Evolutionary conservation across 2,113 vertebrate genomes (phyloP).

Genomic region (Prietella phreatophila): DNA sequence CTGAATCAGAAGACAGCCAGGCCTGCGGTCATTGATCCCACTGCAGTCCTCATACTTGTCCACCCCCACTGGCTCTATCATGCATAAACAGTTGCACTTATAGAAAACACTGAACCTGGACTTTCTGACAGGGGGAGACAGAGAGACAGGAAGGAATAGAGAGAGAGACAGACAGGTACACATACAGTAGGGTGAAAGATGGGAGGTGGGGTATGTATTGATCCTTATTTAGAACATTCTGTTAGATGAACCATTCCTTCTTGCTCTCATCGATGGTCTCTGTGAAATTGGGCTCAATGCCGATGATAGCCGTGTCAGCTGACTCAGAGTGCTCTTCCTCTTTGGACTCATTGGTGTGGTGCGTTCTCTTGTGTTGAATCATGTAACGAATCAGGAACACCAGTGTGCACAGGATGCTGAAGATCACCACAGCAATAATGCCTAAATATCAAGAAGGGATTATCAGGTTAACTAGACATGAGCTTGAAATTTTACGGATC

Average conservation of each 20-base stretch:
- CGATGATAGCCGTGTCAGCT: constrained; percentile 58
- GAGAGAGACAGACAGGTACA: not conserved
- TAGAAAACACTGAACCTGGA: not conserved
- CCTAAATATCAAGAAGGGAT: constrained; percentile 67
- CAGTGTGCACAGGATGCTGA: constrained; percentile 95
- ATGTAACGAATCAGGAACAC: constrained; percentile 98
- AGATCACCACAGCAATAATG: constrained; percentile 96
- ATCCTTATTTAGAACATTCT: not conserved
- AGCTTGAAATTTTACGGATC: no score
- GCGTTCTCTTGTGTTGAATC: constrained; percentile 99
- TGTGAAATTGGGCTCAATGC: constrained; percentile 15
- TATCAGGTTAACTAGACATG: not conserved
- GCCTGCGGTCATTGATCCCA: not conserved
- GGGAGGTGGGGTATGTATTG: not conserved
- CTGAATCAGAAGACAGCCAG: not conserved
- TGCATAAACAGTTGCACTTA: constrained; percentile 15
- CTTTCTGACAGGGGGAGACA: not conserved
- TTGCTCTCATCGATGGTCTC: constrained; percentile 23
- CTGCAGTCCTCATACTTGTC: not conserved
- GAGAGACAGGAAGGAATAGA: not conserved
- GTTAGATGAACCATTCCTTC: constrained; percentile 28
- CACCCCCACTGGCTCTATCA: not conserved
- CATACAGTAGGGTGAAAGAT: not conserved
- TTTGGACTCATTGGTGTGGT: constrained; percentile 97
- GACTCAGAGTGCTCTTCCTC: constrained; percentile 86